Conservation (phyloP, 1,140 invertebrate species). For the Formica selysi region DNA sequence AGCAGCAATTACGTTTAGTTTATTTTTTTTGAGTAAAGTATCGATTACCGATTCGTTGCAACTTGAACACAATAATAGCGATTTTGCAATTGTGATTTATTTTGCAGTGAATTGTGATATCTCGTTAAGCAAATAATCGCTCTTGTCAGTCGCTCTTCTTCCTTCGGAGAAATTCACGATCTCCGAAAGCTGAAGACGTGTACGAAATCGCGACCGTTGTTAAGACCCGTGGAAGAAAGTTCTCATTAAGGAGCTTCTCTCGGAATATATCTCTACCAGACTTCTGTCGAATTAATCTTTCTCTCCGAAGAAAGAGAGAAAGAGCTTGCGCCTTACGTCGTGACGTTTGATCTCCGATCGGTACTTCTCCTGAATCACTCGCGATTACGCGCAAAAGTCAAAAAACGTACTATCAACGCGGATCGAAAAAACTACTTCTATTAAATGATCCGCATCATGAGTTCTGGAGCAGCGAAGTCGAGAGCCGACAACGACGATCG, state of each 20-base stretch:
- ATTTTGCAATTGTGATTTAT: neutral
- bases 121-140: conserved; percentile 32
- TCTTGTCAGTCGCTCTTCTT: neutral
- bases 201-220: conserved; percentile 19
- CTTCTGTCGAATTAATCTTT: conserved; percentile 47
- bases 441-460: conserved; percentile 55
- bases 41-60: neutral
- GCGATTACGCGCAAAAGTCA: conserved; percentile 17
- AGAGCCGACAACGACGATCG: conserved; percentile 23
- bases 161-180: neutral
- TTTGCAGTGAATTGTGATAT: neutral
- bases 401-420: neutral
- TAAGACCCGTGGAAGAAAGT: conserved; percentile 10
- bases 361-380: conserved; percentile 18
- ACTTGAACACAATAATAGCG: neutral
- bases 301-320: neutral
- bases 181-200: neutral
- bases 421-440: conserved; percentile 21
- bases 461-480: conserved; percentile 44
- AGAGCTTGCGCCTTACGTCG: conserved; percentile 9
- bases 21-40: neutral
- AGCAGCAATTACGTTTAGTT: neutral
- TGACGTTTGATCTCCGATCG: conserved; percentile 56
- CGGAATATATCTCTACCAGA: conserved; percentile 26
- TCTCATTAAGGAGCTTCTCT: conserved; percentile 43